A percentile compares a stretch with the other conserved stretches of the same genome.
Evolutionary conservation across 2,113 vertebrate species (phyloP).

Genomic region (Pterocles burchelli): DNA sequence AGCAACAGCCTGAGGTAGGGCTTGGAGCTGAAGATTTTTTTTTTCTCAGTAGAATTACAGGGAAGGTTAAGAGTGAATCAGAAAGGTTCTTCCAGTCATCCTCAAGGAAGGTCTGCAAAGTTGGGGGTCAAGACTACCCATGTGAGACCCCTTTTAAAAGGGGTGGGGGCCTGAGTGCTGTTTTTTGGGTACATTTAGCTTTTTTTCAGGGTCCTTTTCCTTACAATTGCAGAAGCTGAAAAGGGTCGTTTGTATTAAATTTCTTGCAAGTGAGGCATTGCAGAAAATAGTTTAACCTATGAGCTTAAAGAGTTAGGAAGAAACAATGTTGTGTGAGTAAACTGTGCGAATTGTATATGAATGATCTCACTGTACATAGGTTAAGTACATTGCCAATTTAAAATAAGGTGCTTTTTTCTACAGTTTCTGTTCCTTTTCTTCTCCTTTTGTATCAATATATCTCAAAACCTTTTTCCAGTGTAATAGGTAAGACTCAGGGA

Average conservation of each 20-base stretch:
- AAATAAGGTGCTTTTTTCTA: background rate
- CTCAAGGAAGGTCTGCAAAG: background rate
- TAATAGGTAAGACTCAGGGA: background rate
- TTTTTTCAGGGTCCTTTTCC: background rate
- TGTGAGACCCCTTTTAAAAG: background rate
- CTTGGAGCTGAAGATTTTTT: background rate
- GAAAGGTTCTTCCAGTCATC: background rate
- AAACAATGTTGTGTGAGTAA: background rate
- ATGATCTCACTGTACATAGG: background rate
- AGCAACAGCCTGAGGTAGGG: conserved; percentile 70
- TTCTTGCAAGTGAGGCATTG: background rate
- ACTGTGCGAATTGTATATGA: background rate
- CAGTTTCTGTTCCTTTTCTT: background rate
- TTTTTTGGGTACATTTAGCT: background rate
- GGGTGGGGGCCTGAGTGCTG: fast-evolving
- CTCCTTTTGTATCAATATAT: background rate
- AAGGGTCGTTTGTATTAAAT: background rate
- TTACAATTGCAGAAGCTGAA: background rate
- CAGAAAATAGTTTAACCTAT: background rate
- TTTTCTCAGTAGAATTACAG: background rate
- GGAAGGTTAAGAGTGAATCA: background rate
- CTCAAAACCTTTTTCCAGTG: background rate
- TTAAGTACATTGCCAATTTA: background rate
- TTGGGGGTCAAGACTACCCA: background rate
- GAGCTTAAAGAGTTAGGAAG: background rate